These are phyloP conservation scores for Meiosimyza decipiens DNA, from an alignment of 2,888 invertebrate genomes.

Conservation along the genomic window DNA sequence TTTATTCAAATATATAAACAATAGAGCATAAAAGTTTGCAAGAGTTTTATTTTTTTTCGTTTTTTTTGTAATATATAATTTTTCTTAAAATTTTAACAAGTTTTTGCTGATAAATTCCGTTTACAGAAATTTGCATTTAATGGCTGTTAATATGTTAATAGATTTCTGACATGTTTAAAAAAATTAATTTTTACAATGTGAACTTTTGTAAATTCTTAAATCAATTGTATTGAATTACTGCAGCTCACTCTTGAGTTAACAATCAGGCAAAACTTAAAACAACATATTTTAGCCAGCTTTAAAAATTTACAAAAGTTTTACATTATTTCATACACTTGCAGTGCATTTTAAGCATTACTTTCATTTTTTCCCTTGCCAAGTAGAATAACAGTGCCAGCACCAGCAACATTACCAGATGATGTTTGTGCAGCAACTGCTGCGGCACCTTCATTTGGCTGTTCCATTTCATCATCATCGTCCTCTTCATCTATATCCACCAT, in stretches of 20 bases:
- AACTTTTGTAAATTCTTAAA: constrained; percentile 1
- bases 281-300: neutral
- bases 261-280: neutral
- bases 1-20: constrained; percentile 8
- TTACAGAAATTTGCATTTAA: neutral
- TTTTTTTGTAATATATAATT: constrained; percentile 4
- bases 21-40: constrained; percentile 11
- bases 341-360: constrained; percentile 57
- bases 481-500: constrained; percentile 40
- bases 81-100: constrained; percentile 18
- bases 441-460: neutral
- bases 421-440: neutral
- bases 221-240: neutral
- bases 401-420: constrained; percentile 16
- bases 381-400: constrained; percentile 29
- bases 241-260: neutral
- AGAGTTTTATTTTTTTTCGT: constrained; percentile 6
- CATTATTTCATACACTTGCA: no score
- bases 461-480: constrained; percentile 46
- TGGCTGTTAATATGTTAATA: constrained; percentile 19
- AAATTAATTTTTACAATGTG: neutral
- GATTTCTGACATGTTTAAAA: constrained; percentile 27
- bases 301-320: no score
- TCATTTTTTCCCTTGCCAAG: constrained; percentile 49
- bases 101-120: constrained; percentile 5